Evolutionary conservation across 2,113 vertebrate species (phyloP), one percentile per base, ranked within the genome.

Genomic region (Neogobius melanostomus): DNA sequence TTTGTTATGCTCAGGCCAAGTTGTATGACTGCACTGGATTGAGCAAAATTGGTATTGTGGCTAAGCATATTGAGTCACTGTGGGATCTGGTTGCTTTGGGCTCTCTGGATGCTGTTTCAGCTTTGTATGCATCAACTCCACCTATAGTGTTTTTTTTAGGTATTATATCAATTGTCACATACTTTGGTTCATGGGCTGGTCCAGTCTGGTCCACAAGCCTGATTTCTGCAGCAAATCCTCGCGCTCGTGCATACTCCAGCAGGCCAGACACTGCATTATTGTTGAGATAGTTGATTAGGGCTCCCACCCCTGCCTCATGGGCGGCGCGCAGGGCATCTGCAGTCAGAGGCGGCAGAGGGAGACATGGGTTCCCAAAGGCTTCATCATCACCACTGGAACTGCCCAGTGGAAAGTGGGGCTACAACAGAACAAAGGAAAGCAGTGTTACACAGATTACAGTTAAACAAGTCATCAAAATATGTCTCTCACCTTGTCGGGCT

Each of bases 171-270:
- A 17, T 21, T 17, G 17, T 10, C 9, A 75, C 89, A 53, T 88
- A 99, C 98, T 95, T 97, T 42, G 97, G 98, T 59, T 98, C 96
- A 0, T 99, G 98, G 4, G 96, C 92, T 0, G 94, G 97, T 66
- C 98, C 98, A 0, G 94, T 94, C 87, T 98, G 97, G 52, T 95
- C 93, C 1, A 99, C 93, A 84, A 99, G 85, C 21, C 95, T 95
- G 84, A 99, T 98, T 71, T 99, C 97, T 0, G 97, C 97, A 0
- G 97, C 97, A 5, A 99, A 98, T 46, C 98, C 98, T 0, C 96
- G 95, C 46, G 96, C 95, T 64, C 96, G 94, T 21, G 98, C 96
- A 0, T 99, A 99, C 44, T 99, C 97, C 57, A 99, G 77, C 21
- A 99, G 92, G 28, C 97, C 97, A 0, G 95, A 96, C 75, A 99